A percentile compares a stretch with the other conserved stretches of the same genome.
phyloP scores from a whole-genome alignment of 2,888 invertebrate species.

The Crossocerus cetratus region DNA sequence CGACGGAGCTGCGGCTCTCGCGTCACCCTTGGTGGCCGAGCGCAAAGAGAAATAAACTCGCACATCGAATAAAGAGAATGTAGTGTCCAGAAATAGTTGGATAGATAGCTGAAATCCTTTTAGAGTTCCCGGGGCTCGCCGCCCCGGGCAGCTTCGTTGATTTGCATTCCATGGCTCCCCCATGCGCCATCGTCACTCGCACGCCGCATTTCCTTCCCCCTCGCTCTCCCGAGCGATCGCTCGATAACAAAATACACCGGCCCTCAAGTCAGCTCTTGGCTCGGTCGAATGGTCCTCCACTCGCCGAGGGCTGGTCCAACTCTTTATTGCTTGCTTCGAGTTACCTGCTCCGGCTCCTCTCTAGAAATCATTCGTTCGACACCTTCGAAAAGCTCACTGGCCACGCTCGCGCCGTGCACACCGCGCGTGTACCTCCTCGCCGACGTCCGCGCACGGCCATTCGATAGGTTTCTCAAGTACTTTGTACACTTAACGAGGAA shows the following conservation, averaged over 20 bases:
- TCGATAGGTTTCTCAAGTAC: not conserved
- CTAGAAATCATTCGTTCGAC: not conserved
- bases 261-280: too few species aligned
- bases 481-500: constrained; percentile 3
- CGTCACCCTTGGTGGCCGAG: too few species aligned
- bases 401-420: not conserved
- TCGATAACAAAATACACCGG: too few species aligned
- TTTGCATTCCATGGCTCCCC: too few species aligned
- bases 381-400: not conserved
- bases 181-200: not conserved
- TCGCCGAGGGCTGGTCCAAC: constrained; percentile 34
- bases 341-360: constrained; percentile 6
- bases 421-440: not conserved
- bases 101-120: too few species aligned
- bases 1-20: too few species aligned
- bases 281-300: not conserved
- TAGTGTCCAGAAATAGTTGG: too few species aligned
- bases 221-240: not conserved
- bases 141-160: too few species aligned
- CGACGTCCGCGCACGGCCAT: not conserved
- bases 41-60: too few species aligned
- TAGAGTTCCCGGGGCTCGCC: too few species aligned
- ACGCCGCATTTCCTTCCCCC: not conserved
- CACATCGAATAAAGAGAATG: too few species aligned
- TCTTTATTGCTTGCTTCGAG: constrained; percentile 42